Base-by-base conservation (phyloP, 2,888 invertebrate species). In the Caenorhabditis becei region DNA sequence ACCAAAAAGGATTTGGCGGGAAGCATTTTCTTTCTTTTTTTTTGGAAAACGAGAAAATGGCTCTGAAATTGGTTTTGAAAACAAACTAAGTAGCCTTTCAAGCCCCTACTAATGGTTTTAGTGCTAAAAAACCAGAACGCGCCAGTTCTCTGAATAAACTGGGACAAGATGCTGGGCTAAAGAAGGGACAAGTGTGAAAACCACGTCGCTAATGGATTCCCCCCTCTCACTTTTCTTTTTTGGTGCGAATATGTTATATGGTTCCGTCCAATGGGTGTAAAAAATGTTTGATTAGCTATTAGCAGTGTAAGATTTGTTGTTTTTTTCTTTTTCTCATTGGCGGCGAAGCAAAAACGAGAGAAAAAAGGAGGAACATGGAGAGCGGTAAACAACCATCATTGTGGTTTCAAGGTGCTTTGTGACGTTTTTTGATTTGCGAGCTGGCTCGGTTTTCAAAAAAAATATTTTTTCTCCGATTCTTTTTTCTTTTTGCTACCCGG, bases 401-500 rank as follows among this genome's bases (percentile, higher is more conserved):
- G 59, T 41, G 37, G 59, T 41, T 59, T 59, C 41, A 59, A 37
- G 59, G 59, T 59, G 37, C 59, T 59, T 59, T 59, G 41, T 59
- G 59, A 59, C 59, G 59, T 59, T 59, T 59, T 37, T 59, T 56
- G 59, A 59, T 59, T 35, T 59, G 59, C 32, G 59, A 59, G 23
- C 35, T n/a, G 14, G 54, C 28, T 28, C 28, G 26, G 8, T 28
- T 26, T n/a, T n/a, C 14, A 16, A 54, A 26, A 20, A 59, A 62
- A 44, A 47, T 47, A 47, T 62, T 44, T 62, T 62, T 18, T 41
- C 14, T 41, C 14, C 14, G 11, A 11, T 14, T 41, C 41, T 5
- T 41, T 41, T 41, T 5, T 14, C 14, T 5, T 7, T 41, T 41
- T 41, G 7, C 14, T 14, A 11, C 41, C 2, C 14, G 11, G 8